Evolutionary conservation across 1,140 invertebrate genomes (phyloP).

Genomic region (Brachionus paranguensis): DNA sequence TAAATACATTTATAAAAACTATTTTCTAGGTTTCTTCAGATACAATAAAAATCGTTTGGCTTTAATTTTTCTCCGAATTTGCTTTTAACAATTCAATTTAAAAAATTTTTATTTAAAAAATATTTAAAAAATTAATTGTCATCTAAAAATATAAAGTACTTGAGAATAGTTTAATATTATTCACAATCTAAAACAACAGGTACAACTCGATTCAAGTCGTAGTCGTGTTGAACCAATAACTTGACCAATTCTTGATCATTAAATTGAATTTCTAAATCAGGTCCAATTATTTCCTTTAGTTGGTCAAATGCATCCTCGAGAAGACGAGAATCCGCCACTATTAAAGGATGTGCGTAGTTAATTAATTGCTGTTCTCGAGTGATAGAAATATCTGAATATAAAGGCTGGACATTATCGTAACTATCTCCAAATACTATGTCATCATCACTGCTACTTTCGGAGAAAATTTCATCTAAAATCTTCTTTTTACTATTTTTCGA

Average conservation of each 20-base stretch:
- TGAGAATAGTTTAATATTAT: not conserved
- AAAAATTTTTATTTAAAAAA: not conserved
- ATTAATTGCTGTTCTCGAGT: not conserved
- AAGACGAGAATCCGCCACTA: slow-evolving; percentile 19
- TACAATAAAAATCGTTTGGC: no score
- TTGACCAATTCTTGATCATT: slow-evolving; percentile 18
- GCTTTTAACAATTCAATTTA: not conserved
- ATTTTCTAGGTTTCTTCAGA: no score
- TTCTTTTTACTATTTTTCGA: not conserved
- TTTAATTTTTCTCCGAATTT: no score
- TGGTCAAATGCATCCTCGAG: not conserved
- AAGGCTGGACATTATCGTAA: not conserved
- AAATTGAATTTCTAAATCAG: not conserved
- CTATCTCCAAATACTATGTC: not conserved
- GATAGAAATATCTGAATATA: not conserved
- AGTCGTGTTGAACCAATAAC: not conserved
- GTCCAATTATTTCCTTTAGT: slow-evolving; percentile 20
- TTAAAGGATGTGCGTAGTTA: slow-evolving; percentile 29
- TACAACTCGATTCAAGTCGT: slow-evolving; percentile 29
- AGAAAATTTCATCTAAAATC: not conserved
- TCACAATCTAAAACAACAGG: slow-evolving; percentile 20
- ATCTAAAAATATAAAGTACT: no score
- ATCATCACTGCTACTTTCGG: not conserved
- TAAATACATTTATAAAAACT: no score
- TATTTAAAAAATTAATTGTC: not conserved